Evolutionary conservation across 2,888 invertebrate species (phyloP).

Genomic region (Anticlea derivata): DNA sequence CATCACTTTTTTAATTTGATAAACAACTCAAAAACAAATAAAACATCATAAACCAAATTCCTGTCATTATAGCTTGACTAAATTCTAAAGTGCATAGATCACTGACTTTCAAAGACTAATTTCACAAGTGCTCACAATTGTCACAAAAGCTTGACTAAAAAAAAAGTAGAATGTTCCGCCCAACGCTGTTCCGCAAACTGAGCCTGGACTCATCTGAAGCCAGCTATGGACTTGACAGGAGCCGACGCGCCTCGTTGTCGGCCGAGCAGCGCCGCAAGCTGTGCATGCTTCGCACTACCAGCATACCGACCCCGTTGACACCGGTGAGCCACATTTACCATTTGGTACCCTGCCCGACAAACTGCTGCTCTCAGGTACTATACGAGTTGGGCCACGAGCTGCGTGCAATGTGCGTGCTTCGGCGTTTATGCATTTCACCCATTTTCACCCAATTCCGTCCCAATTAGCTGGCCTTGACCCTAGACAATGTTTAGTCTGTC

Average conservation of each 20-base stretch:
- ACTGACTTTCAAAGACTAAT: background rate
- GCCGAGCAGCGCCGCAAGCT: slow-evolving; percentile 74
- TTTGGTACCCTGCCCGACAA: slow-evolving; percentile 81
- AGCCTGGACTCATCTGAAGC: slow-evolving; percentile 67
- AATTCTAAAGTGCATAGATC: background rate
- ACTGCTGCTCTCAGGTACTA: slow-evolving; percentile 79
- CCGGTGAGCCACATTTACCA: slow-evolving; percentile 85
- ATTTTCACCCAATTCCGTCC: no score
- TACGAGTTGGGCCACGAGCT: slow-evolving; percentile 19
- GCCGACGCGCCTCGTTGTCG: slow-evolving; percentile 74
- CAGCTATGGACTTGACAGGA: slow-evolving; percentile 71
- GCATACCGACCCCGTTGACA: slow-evolving; percentile 69
- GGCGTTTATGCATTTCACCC: background rate
- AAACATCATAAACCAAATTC: no score
- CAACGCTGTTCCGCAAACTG: slow-evolving; percentile 63
- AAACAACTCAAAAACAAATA: no score
- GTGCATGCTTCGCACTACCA: slow-evolving; percentile 67
- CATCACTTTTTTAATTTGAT: no score
- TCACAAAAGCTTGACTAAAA: slow-evolving; percentile 21
- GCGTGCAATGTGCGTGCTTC: slow-evolving; percentile 25
- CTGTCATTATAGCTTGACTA: background rate
- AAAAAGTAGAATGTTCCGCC: slow-evolving; percentile 63
- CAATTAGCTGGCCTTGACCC: no score
- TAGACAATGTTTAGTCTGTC: no score
- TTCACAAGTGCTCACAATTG: background rate